These are phyloP conservation scores for Poecilia velifera DNA, from an alignment of 2,797 vertebrate genomes.

Conservation along the genomic window DNA sequence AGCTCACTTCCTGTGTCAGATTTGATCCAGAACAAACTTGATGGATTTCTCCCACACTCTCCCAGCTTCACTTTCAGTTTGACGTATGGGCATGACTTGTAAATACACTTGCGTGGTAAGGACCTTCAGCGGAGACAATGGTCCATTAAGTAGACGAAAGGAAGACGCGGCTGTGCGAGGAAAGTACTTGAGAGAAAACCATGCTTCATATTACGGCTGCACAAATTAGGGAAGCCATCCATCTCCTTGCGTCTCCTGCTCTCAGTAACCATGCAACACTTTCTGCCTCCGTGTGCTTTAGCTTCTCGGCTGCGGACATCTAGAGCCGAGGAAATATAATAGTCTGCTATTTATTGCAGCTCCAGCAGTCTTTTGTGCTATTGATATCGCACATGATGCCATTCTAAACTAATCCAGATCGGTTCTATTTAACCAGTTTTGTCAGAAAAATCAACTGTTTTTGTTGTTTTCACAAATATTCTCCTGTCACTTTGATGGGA, in stretches of 20 bases:
- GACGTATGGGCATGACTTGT: not conserved
- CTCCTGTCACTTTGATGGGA: not conserved
- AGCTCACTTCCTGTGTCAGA: conserved; percentile 41
- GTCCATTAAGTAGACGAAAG: not conserved
- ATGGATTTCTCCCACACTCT: not conserved
- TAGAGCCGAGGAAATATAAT: not conserved
- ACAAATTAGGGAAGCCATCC: not conserved
- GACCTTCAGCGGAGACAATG: not conserved
- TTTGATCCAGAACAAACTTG: conserved; percentile 40
- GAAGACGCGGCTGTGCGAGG: not conserved
- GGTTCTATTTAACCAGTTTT: not conserved
- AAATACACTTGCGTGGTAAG: not conserved
- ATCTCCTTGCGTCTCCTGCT: not conserved
- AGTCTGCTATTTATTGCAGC: not conserved
- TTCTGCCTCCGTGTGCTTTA: not conserved
- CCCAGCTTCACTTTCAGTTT: conserved; percentile 3
- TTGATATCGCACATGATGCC: not conserved
- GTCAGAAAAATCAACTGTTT: not conserved
- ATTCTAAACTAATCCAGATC: not conserved
- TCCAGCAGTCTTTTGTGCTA: not conserved
- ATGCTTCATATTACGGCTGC: not conserved
- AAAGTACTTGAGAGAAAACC: not conserved
- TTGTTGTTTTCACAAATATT: not conserved
- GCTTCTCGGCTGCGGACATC: not conserved
- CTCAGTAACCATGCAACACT: not conserved